These are phyloP conservation scores for Eupithecia subfuscata DNA, from an alignment of 2,888 invertebrate species.

Conservation along the genomic window DNA sequence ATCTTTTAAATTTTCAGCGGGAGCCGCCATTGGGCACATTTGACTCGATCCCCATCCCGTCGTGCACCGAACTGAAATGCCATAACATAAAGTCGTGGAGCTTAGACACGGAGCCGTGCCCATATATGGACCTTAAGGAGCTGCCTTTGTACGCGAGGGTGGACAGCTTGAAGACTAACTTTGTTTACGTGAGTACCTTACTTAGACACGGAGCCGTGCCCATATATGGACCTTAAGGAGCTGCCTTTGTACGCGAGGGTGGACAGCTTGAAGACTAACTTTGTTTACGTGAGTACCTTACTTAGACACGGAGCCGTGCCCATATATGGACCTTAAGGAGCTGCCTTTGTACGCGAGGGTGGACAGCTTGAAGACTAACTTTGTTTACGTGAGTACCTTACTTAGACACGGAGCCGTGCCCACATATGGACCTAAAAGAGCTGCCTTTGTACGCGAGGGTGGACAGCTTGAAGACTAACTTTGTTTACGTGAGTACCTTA, in stretches of 20 bases:
- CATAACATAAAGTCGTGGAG: constrained; percentile 83
- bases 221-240: too few species aligned
- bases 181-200: constrained; percentile 85
- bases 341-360: constrained; percentile 82
- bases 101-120: constrained; percentile 60
- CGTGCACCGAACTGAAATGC: constrained; percentile 88
- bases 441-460: constrained; percentile 82
- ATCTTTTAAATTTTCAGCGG: constrained; percentile 68
- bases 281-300: constrained; percentile 85
- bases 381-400: constrained; percentile 85
- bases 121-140: constrained; percentile 84
- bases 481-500: constrained; percentile 85
- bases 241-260: constrained; percentile 82
- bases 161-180: constrained; percentile 92
- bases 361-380: constrained; percentile 92
- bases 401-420: not conserved
- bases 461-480: constrained; percentile 92
- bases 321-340: too few species aligned
- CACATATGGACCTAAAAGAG: too few species aligned
- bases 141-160: constrained; percentile 90
- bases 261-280: constrained; percentile 92
- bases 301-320: not conserved
- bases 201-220: not conserved
- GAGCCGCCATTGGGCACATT: constrained; percentile 89
- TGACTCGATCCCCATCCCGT: constrained; percentile 89